phyloP scores from a whole-genome alignment of 2,797 vertebrate genomes.

The Gymnocypris eckloni region DNA sequence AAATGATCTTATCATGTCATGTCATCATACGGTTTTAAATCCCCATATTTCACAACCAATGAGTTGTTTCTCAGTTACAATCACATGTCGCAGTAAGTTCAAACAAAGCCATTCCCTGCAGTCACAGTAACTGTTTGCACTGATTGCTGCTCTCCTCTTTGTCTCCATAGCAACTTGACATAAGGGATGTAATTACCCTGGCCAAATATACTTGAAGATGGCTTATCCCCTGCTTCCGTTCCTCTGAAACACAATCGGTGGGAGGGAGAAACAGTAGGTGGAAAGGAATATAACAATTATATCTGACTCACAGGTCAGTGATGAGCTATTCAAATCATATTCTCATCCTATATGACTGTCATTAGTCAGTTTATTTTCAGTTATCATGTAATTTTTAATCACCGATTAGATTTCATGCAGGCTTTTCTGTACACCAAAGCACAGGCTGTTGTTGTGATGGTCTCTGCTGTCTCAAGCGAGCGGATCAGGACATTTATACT shows the following conservation, averaged over 20 bases:
- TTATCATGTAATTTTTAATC: not conserved
- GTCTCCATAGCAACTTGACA: conserved; percentile 62
- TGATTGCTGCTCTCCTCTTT: conserved; percentile 39
- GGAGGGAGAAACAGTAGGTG: conserved; percentile 10
- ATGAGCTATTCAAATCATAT: not conserved
- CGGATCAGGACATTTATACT: not conserved
- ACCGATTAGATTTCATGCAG: not conserved
- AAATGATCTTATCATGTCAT: not conserved
- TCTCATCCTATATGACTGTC: not conserved
- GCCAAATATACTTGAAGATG: conserved; percentile 44
- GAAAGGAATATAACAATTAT: not conserved
- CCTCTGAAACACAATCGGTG: not conserved
- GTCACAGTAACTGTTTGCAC: conserved; percentile 5
- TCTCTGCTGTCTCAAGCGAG: not conserved
- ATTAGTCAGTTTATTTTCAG: not conserved
- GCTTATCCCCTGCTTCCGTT: conserved; percentile 19
- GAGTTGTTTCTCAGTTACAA: not conserved
- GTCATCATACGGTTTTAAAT: not conserved
- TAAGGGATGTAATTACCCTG: conserved; percentile 47
- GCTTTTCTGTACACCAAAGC: not conserved
- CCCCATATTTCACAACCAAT: not conserved
- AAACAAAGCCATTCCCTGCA: conserved; percentile 24
- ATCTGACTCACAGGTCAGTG: conserved; percentile 16
- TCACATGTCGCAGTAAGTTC: not conserved
- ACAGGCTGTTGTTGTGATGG: not conserved